These are phyloP conservation scores for Hemibagrus guttatus DNA, from an alignment of 2,797 vertebrate species.

Conservation along the genomic window DNA sequence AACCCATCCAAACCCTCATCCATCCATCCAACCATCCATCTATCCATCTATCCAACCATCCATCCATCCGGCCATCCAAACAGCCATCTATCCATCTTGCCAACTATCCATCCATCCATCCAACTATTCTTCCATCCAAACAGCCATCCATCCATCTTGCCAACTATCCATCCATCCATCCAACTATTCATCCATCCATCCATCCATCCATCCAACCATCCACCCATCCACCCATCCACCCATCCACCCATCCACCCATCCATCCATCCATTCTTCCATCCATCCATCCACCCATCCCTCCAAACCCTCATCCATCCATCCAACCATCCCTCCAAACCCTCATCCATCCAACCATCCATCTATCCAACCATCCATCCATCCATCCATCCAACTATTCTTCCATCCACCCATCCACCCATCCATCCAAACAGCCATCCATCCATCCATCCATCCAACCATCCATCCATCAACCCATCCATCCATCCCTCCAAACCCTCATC, in stretches of 20 bases:
- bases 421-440: not conserved
- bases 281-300: not conserved
- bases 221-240: not conserved
- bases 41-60: not conserved
- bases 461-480: not conserved
- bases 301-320: not conserved
- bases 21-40: not conserved
- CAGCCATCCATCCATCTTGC: not conserved
- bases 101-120: not conserved
- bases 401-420: not conserved
- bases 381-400: not conserved
- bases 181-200: not conserved
- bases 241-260: not conserved
- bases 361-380: not conserved
- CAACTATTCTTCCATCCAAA: not conserved
- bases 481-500: not conserved
- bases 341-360: not conserved
- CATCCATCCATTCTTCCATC: not conserved
- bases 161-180: not conserved
- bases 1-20: not conserved
- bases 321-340: not conserved
- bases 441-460: not conserved
- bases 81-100: not conserved
- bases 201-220: not conserved
- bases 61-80: not conserved